phyloP scores from a whole-genome alignment of 2,797 vertebrate genomes.

The Ara ararauna region DNA sequence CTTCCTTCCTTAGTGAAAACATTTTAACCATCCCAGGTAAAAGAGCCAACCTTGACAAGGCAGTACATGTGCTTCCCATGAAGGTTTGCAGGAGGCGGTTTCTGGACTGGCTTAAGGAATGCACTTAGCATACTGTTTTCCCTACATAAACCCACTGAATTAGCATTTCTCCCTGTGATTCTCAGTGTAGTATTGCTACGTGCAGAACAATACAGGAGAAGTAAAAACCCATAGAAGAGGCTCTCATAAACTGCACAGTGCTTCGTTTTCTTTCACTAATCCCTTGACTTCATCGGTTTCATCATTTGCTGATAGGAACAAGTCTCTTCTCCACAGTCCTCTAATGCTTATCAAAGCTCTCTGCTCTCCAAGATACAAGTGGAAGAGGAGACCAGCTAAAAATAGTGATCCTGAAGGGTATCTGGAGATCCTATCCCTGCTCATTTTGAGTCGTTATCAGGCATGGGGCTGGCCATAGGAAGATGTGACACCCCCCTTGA shows the following conservation, averaged over 20 bases:
- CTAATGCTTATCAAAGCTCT: neutral
- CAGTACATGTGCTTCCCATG: neutral
- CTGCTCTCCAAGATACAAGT: neutral
- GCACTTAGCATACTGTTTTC: constrained; percentile 25
- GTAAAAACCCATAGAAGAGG: neutral
- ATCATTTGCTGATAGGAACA: neutral
- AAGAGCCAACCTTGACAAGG: constrained; percentile 3
- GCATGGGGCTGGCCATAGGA: neutral
- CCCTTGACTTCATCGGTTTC: neutral
- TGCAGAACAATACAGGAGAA: neutral
- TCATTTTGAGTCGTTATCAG: fast-evolving
- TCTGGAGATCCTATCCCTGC: neutral
- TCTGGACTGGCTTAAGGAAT: constrained; percentile 25
- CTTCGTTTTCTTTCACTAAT: neutral
- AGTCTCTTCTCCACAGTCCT: neutral
- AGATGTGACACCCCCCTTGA: neutral
- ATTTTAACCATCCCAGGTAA: neutral
- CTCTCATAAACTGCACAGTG: neutral
- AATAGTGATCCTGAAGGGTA: fast-evolving
- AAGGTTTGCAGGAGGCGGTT: neutral
- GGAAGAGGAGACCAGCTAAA: neutral
- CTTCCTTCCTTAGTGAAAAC: neutral
- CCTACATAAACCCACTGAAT: neutral
- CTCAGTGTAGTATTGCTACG: neutral
- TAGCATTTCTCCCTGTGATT: constrained; percentile 7